Evolutionary conservation across 2,888 invertebrate genomes (phyloP), one percentile per base, ranked within the genome.

Genomic region (Myopa tessellatipennis): DNA sequence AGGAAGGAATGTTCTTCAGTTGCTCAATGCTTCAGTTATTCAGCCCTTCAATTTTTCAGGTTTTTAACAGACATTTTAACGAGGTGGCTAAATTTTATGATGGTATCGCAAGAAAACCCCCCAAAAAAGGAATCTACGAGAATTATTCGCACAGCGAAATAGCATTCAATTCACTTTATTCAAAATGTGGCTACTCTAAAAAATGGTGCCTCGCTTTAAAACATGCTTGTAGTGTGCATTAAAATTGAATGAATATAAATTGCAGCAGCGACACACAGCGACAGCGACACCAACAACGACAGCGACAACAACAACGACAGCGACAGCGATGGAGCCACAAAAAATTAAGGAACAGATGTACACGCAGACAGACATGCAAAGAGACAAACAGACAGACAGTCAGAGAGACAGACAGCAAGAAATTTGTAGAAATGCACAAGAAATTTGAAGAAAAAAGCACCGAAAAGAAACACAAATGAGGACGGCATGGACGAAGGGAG

Each of bases 301-400:
- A 40, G 74, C 67, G 58, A 74, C 61, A 26, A 63, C 26, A 34
- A 55, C 16, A 50, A 45, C 67, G 58, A 74, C 26, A 40, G 74
- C 67, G 58, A 74, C 61, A 26, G 67, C 65, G 16, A 14, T 40
- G 55, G 14, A 26, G 50, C 6, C 45, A 52, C 60, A 45, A 34
- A 55, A 34, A 50, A 45, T 8, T 58, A 50, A 55, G 55, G 36
- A 74, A 77, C 52, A 77, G 70, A 61, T 61, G 18, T 16, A 79
- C 75, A 67, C 63, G 60, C 63, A 45, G 72, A 16, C 12, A 70
- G 76, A 55, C 58, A 61, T 58, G 65, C 67, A 79, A 74, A 78
- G 72, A 26, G 40, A 38, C 70, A 68, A 14, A 69, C 52, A 36
- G n/a, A 61, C 60, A 65, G 73, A 77, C 58, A 50, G 50, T 40